A percentile compares a stretch with the other conserved stretches of the same genome.
Conservation (phyloP, 2,888 invertebrate species). For the Drosophila antonietae region DNA sequence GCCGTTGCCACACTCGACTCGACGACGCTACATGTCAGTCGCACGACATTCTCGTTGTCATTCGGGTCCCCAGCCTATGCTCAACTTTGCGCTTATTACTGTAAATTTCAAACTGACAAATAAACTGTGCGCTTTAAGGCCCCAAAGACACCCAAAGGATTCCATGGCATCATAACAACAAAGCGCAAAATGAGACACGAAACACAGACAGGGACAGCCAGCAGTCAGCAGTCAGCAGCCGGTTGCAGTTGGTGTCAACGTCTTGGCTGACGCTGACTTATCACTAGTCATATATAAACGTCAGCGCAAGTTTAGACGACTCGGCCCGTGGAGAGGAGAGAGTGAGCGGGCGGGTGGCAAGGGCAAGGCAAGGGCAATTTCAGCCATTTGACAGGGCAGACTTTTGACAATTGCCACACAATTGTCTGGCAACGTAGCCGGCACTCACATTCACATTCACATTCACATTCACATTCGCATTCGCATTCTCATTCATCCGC, state of each 20-base stretch:
- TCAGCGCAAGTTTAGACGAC: conserved; percentile 40
- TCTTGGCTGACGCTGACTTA: conserved; percentile 70
- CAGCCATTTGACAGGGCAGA: conserved; percentile 48
- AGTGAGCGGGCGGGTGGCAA: background rate
- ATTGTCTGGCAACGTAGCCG: conserved; percentile 65
- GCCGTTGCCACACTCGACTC: conserved; percentile 3
- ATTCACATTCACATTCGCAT: too few relatives aligned
- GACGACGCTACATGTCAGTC: conserved; percentile 44
- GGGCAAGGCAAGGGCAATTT: conserved; percentile 20
- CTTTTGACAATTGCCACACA: conserved; percentile 83
- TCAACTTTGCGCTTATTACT: conserved; percentile 70
- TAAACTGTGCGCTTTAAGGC: conserved; percentile 71
- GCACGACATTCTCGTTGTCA: conserved; percentile 34
- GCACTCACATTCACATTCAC: conserved; percentile 29
- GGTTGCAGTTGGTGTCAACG: conserved; percentile 63
- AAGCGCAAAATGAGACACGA: conserved; percentile 52
- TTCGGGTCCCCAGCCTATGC: conserved; percentile 66
- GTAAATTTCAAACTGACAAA: conserved; percentile 76
- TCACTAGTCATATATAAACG: conserved; percentile 79
- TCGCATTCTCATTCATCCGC: conserved; percentile 48
- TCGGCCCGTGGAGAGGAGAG: too few relatives aligned
- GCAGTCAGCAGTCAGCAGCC: conserved; percentile 4
- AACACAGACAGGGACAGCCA: conserved; percentile 12
- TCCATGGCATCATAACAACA: conserved; percentile 66
- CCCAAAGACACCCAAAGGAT: conserved; percentile 70